Conservation (phyloP, 1,140 invertebrate genomes). For the Phymorhynchus buccinoides region DNA sequence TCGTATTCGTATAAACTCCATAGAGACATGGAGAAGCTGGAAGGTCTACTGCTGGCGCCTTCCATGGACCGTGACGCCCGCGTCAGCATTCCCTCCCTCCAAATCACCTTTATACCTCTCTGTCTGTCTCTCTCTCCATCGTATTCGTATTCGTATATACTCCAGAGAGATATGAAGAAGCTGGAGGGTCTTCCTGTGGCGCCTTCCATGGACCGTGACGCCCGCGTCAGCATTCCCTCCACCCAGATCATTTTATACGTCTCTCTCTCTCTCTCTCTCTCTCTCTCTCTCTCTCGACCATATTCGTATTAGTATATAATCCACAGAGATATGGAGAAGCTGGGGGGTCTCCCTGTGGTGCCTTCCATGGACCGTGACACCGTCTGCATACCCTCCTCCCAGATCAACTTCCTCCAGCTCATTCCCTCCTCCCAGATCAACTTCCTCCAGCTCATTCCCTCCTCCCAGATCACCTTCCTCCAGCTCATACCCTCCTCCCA, state of each 20-base stretch:
- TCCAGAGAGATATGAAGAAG: constrained; percentile 87
- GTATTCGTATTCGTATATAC: constrained; percentile 43
- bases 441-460: no score
- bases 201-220: constrained; percentile 90
- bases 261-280: no score
- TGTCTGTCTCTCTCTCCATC: background rate
- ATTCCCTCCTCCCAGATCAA: no score
- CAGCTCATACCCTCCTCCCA: no score
- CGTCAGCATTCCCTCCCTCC: constrained; percentile 76
- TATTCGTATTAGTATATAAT: constrained; percentile 41
- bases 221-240: no score
- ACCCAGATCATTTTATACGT: no score
- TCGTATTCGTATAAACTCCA: constrained; percentile 72
- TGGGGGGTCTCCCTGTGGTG: constrained; percentile 86
- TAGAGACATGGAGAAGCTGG: constrained; percentile 87
- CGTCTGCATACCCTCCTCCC: constrained; percentile 88
- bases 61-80: constrained; percentile 92
- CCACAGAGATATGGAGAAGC: constrained; percentile 87
- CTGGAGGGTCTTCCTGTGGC: constrained; percentile 87
- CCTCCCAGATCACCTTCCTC: no score
- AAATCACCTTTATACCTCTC: background rate
- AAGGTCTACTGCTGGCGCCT: constrained; percentile 87
- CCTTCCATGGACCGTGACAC: constrained; percentile 92
- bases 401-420: constrained; percentile 76
- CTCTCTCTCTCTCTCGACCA: constrained; percentile 26